Base-by-base conservation (phyloP, 2,113 vertebrate species). In the Lagopus muta region DNA sequence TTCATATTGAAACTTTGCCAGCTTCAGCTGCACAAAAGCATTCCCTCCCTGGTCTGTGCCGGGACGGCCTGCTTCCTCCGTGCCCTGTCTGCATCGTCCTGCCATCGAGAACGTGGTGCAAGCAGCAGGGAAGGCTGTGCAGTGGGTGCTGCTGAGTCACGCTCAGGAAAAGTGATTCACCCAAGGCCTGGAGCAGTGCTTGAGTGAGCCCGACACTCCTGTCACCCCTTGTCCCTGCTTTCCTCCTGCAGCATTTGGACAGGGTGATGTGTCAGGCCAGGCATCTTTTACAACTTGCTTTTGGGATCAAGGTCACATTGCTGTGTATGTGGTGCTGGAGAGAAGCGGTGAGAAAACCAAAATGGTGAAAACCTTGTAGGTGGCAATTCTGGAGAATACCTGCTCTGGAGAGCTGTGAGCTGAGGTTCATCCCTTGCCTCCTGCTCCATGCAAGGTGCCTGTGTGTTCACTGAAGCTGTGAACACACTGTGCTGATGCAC, bases 111-210 rank as follows among this genome's bases (percentile, higher is more conserved):
- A 28, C 5, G 3, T 38, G 30, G 16, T 75, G 5, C 77, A 36
- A 25, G 13, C n/a, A 72, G 11, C 38, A 4, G 1, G 32, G 32
- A 25, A 54, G 42, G 61, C 28, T 0, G 0, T 34, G 58, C 72
- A 60, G 45, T 0, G 0, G 16, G 38, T 0, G 0, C 25, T 48
- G 32, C 9, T 71, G 60, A 40, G 52, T 74, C 42, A n/a, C 0
- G 2, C 52, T 62, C 52, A 69, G 13, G 17, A n/a, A 27, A 76
- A 47, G 40, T 66, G 64, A 48, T 54, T 82, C 27, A 20, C 11
- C 7, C n/a, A 21, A 58, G 76, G 25, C 10, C 69, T 54, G 18
- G 24, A 80, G 69, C 36, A 54, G 36, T 58, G 30, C 57, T 67
- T 3, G 0, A 1, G 11, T 50, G 45, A 81, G 32, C 42, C 45